These are phyloP conservation scores for Alcedo quadribrachys DNA, from an alignment of 2,797 vertebrate genomes.

Conservation along the genomic window DNA sequence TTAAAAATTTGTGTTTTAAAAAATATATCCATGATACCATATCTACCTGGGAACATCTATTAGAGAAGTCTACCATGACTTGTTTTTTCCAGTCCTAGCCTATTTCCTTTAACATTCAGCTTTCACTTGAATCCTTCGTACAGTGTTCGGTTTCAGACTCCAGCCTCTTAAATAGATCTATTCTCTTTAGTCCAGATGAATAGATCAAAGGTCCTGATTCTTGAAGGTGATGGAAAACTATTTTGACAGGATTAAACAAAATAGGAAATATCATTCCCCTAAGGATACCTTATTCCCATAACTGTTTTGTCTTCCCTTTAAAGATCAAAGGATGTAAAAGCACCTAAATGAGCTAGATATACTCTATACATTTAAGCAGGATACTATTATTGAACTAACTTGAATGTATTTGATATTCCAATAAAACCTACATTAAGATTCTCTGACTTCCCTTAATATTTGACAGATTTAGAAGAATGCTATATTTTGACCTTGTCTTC, in stretches of 20 bases:
- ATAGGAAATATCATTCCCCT: not conserved
- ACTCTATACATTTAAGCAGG: not conserved
- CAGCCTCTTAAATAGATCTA: not conserved
- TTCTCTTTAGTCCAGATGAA: not conserved
- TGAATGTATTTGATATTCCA: not conserved
- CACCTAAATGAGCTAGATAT: not conserved
- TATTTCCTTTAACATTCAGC: not conserved
- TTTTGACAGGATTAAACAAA: not conserved
- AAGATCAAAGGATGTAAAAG: not conserved
- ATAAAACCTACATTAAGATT: not conserved
- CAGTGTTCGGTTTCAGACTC: not conserved
- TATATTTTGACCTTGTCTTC: not conserved
- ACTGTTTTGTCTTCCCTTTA: not conserved
- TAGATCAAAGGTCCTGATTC: not conserved
- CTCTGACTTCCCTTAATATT: not conserved
- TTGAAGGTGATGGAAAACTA: not conserved
- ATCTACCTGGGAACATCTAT: not conserved
- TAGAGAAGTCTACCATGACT: fast-evolving
- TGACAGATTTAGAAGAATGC: not conserved
- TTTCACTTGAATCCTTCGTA: not conserved
- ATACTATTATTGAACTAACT: not conserved
- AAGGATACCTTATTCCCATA: not conserved
- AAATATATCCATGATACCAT: not conserved
- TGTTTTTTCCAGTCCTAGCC: not conserved
- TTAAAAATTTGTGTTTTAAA: not conserved